Percentiles rank a stretch among this genome's conserved stretches.
Evolutionary conservation across 2,797 vertebrate genomes (phyloP).

Genomic region (Hapalemur alaotrensis): DNA sequence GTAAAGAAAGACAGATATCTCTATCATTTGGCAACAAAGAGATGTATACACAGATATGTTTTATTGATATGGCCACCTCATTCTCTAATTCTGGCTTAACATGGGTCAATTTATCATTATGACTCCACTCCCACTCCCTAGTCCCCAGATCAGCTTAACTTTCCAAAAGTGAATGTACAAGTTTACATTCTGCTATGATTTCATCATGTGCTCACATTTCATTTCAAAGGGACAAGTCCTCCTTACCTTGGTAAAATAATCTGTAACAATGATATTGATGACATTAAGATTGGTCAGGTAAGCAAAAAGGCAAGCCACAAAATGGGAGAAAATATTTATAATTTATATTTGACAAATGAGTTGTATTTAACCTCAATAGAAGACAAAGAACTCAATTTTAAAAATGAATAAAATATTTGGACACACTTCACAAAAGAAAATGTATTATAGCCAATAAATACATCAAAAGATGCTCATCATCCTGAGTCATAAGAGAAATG

Average conservation of each 20-base stretch:
- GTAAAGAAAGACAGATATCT: neutral
- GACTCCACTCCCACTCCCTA: neutral
- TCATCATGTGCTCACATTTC: neutral
- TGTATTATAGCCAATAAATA: neutral
- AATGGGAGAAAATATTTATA: neutral
- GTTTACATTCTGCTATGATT: conserved; percentile 5
- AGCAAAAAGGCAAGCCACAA: neutral
- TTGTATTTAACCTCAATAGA: neutral
- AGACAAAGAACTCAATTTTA: neutral
- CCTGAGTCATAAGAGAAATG: neutral
- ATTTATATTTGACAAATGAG: neutral
- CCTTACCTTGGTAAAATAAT: conserved; percentile 27
- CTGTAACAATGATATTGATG: neutral
- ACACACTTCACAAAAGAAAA: neutral
- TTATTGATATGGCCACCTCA: neutral
- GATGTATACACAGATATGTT: neutral
- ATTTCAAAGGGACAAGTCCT: neutral
- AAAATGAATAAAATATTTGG: conserved; percentile 1
- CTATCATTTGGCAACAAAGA: neutral
- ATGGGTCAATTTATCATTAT: neutral
- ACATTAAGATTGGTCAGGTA: neutral
- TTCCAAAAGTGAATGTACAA: neutral
- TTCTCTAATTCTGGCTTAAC: neutral
- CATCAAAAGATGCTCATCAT: neutral
- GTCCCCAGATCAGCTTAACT: neutral